phyloP scores from a whole-genome alignment of 1,140 invertebrate species.

The Steinernema khuongi region DNA sequence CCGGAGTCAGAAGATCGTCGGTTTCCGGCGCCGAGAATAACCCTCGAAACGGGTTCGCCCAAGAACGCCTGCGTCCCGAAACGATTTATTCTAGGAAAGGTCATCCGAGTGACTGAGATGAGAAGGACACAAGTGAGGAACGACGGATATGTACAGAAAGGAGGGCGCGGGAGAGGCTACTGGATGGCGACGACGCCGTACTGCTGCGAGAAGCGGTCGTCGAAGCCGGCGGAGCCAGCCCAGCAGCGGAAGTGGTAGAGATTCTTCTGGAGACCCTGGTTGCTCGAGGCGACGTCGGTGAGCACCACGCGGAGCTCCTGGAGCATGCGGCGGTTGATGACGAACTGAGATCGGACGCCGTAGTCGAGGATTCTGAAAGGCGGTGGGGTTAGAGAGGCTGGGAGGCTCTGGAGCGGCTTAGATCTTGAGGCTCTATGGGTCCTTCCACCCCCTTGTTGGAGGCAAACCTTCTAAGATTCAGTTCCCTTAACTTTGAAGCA shows the following conservation, averaged over 20 bases:
- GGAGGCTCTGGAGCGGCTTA: too few species aligned
- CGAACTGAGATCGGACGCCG: conserved; percentile 47
- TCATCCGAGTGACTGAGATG: background rate
- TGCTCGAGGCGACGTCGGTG: conserved; percentile 40
- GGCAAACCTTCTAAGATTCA: too few species aligned
- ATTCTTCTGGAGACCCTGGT: conserved; percentile 37
- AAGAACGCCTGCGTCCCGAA: background rate
- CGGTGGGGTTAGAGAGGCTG: background rate
- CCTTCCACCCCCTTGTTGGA: too few species aligned
- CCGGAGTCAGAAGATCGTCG: background rate
- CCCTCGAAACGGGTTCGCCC: background rate
- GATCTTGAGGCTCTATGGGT: background rate
- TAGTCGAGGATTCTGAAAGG: conserved; percentile 53
- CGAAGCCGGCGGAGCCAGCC: conserved; percentile 52
- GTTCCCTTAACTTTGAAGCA: too few species aligned
- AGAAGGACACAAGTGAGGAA: background rate
- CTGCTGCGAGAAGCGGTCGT: conserved; percentile 49
- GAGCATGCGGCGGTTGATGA: conserved; percentile 43
- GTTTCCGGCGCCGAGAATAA: conserved; percentile 2
- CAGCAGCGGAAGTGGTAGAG: conserved; percentile 56
- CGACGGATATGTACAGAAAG: conserved; percentile 6
- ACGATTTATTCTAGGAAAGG: background rate
- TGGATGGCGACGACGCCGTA: background rate
- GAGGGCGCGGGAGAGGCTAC: background rate
- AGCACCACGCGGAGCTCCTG: conserved; percentile 39